phyloP scores from a whole-genome alignment of 2,797 vertebrate genomes.

The Pipistrellus pipistrellus region DNA sequence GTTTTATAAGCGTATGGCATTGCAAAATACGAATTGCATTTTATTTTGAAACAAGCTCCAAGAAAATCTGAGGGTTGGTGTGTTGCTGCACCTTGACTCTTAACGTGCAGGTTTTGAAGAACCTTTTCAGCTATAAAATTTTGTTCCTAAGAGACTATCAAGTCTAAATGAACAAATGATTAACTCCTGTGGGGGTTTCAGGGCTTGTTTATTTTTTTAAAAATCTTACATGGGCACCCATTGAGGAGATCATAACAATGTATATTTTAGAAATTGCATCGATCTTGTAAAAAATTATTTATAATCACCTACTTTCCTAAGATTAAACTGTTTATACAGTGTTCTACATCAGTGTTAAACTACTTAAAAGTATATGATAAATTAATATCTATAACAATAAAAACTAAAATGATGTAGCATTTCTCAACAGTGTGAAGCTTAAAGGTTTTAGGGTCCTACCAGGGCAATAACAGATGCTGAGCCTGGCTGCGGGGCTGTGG shows the following conservation, averaged over 20 bases:
- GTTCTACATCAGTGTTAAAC: not conserved
- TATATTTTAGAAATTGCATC: conserved; percentile 13
- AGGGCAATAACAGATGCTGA: not conserved
- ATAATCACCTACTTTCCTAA: conserved; percentile 16
- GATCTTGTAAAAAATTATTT: conserved; percentile 12
- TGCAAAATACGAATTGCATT: not conserved
- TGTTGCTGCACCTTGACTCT: not conserved
- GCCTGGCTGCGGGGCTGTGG: not conserved
- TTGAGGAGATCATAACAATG: conserved; percentile 25
- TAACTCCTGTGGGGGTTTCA: not conserved
- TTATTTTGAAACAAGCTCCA: conserved; percentile 27
- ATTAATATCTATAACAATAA: conserved; percentile 1
- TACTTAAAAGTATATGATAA: conserved; percentile 15
- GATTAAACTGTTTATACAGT: not conserved
- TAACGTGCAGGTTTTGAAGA: not conserved
- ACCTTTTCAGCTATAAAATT: conserved; percentile 22
- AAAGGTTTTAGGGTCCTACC: not conserved
- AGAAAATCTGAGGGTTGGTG: not conserved
- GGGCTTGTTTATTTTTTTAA: conserved; percentile 28
- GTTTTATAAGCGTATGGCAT: conserved; percentile 1
- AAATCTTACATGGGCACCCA: not conserved
- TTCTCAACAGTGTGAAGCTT: conserved; percentile 49
- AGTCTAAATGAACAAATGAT: conserved; percentile 10
- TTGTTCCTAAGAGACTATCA: not conserved
- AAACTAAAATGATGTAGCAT: conserved; percentile 12